Evolutionary conservation across 2,113 vertebrate genomes (phyloP).

Genomic region (Hymenochirus boettgeri): DNA sequence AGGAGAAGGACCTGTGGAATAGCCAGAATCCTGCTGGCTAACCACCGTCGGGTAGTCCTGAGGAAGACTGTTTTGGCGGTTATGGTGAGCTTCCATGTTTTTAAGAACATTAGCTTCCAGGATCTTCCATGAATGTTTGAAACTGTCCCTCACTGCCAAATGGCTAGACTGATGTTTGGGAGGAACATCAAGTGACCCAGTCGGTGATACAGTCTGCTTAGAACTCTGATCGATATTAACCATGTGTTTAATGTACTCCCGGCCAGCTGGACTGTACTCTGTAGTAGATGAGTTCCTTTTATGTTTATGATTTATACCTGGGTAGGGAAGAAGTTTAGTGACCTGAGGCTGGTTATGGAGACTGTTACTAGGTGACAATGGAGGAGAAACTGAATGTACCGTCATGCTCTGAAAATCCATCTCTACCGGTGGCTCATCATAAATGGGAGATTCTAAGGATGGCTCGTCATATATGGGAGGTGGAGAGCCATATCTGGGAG

Average conservation of each 20-base stretch:
- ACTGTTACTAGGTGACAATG: slow-evolving; percentile 64
- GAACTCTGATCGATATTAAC: slow-evolving; percentile 70
- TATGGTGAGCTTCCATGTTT: slow-evolving; percentile 76
- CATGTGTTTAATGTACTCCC: slow-evolving; percentile 88
- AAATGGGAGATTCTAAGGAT: slow-evolving; percentile 74
- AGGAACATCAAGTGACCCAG: slow-evolving; percentile 38
- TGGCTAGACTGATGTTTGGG: slow-evolving; percentile 52
- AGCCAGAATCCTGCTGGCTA: slow-evolving; percentile 86
- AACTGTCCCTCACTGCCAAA: slow-evolving; percentile 64
- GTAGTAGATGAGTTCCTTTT: slow-evolving; percentile 65
- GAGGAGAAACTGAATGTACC: slow-evolving; percentile 55
- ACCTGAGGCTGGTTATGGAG: slow-evolving; percentile 61
- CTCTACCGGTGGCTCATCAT: slow-evolving; percentile 80
- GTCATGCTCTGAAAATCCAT: slow-evolving; percentile 75
- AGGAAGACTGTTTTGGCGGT: slow-evolving; percentile 72
- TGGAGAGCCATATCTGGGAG: slow-evolving; percentile 70
- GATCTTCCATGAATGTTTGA: slow-evolving; percentile 76
- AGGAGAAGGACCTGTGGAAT: slow-evolving; percentile 88
- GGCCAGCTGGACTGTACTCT: slow-evolving; percentile 82
- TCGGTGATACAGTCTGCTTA: slow-evolving; percentile 50
- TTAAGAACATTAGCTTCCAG: slow-evolving; percentile 76
- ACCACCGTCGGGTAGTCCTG: slow-evolving; percentile 71
- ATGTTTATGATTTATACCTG: slow-evolving; percentile 61
- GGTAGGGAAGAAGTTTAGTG: slow-evolving; percentile 69
- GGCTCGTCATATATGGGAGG: slow-evolving; percentile 77